Evolutionary conservation across 2,113 vertebrate species (phyloP).

Genomic region (Pollachius pollachius): DNA sequence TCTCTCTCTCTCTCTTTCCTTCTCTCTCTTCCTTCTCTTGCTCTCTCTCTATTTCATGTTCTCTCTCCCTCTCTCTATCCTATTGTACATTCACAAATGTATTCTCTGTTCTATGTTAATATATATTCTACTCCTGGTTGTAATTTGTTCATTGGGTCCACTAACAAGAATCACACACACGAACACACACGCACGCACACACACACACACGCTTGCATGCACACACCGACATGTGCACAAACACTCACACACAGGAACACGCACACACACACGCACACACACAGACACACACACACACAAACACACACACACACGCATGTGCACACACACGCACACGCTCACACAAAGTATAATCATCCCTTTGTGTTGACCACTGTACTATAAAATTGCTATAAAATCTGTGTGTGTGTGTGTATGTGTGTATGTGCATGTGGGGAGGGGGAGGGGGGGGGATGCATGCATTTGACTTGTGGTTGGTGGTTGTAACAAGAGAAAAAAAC

Average conservation of each 20-base stretch:
- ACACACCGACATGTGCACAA: too few species aligned
- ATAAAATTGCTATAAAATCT: background rate
- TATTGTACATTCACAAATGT: background rate
- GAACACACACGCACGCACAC: background rate
- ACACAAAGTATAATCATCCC: background rate
- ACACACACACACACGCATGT: background rate
- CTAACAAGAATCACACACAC: background rate
- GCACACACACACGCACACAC: background rate
- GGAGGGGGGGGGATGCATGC: background rate
- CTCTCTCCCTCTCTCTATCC: background rate
- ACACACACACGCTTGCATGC: background rate
- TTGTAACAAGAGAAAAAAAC: background rate
- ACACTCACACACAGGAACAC: background rate
- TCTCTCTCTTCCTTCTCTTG: background rate
- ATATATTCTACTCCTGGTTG: background rate
- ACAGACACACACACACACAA: background rate
- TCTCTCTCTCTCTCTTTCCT: too few species aligned
- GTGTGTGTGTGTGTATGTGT: constrained; percentile 5
- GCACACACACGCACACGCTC: background rate
- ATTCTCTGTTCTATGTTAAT: background rate
- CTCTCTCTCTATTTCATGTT: background rate
- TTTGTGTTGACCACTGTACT: background rate
- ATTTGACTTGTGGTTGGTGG: background rate
- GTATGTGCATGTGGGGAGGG: background rate
- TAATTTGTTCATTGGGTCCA: background rate